Percentiles rank a stretch among this genome's conserved stretches.
phyloP scores from a whole-genome alignment of 1,140 invertebrate genomes.

The Apis florea region DNA sequence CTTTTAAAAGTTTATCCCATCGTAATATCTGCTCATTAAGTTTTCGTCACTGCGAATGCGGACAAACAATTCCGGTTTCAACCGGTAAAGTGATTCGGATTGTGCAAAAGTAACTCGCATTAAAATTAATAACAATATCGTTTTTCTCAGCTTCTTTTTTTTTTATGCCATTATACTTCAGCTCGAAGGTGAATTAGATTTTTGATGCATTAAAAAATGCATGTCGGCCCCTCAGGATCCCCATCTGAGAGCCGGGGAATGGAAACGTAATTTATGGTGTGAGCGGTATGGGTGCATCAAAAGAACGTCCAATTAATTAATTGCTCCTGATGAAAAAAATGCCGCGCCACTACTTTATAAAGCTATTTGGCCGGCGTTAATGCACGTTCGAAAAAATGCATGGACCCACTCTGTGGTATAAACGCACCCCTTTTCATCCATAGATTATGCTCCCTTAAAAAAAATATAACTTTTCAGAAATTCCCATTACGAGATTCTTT shows the following conservation, averaged over 20 bases:
- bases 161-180: background rate
- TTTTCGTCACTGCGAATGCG: background rate
- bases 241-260: constrained; percentile 33
- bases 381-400: constrained; percentile 27
- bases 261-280: constrained; percentile 43
- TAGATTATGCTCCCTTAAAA: background rate
- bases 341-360: background rate
- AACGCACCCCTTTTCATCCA: background rate
- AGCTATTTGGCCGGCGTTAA: constrained; percentile 9
- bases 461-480: background rate
- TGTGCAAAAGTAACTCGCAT: constrained; percentile 25
- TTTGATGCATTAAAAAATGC: constrained; percentile 48
- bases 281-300: constrained; percentile 42
- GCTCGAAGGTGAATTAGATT: constrained; percentile 17
- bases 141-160: too few species aligned
- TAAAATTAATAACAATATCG: constrained; percentile 30
- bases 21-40: background rate
- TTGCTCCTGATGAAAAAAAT: constrained; percentile 16
- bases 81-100: background rate
- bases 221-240: background rate
- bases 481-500: constrained; percentile 1
- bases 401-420: background rate
- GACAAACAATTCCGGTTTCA: background rate
- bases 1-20: background rate
- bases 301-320: constrained; percentile 54